Percentiles rank a stretch among this genome's conserved stretches.
phyloP scores from a whole-genome alignment of 2,113 vertebrate species.

The Copsychus sechellarum region DNA sequence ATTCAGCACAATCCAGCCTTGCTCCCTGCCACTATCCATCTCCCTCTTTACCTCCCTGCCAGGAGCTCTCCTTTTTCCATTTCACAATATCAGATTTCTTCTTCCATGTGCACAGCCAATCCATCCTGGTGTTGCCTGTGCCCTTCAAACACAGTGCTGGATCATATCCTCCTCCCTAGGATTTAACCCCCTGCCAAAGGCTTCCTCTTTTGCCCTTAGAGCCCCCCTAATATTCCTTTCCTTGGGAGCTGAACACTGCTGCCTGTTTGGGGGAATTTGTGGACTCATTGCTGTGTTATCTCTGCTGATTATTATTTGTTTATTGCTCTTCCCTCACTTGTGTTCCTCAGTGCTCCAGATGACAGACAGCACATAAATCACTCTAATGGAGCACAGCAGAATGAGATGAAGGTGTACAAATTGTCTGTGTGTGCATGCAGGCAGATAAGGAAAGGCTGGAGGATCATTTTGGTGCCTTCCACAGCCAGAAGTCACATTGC shows the following conservation, averaged over 20 bases:
- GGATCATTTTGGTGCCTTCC: background rate
- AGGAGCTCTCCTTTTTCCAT: background rate
- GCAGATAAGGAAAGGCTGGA: background rate
- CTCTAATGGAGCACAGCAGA: background rate
- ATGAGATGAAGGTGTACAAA: background rate
- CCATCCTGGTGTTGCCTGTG: accelerated
- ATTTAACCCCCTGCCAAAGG: background rate
- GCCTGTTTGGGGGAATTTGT: background rate
- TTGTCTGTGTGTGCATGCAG: background rate
- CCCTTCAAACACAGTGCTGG: background rate
- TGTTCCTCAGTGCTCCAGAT: background rate
- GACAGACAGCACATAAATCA: constrained; percentile 45
- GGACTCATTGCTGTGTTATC: background rate
- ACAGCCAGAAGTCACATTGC: background rate
- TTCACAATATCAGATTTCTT: background rate
- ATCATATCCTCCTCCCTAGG: background rate
- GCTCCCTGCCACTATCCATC: accelerated
- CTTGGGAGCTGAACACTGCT: background rate
- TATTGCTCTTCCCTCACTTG: constrained; percentile 4
- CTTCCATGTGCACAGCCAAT: background rate
- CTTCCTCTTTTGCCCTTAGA: background rate
- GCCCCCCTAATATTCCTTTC: background rate
- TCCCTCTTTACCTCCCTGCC: background rate
- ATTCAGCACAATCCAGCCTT: background rate
- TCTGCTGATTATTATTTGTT: constrained; percentile 27